These are phyloP conservation scores for Metopia argyrocephala DNA, from an alignment of 2,888 invertebrate genomes.

Conservation along the genomic window DNA sequence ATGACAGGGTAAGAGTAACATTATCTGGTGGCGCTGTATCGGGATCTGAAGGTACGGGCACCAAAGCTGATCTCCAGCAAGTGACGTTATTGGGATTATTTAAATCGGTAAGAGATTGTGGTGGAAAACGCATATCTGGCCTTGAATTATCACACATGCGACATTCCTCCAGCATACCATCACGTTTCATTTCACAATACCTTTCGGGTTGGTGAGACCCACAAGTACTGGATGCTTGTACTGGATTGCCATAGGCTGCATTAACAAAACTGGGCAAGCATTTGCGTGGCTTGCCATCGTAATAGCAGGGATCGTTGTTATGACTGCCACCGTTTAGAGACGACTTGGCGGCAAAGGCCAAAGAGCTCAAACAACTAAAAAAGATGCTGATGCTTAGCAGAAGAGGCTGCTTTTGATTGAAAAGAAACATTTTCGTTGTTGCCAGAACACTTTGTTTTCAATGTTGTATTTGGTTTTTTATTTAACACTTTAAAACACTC, in stretches of 20 bases:
- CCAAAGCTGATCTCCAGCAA: conserved; percentile 96
- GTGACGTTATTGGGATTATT: conserved; percentile 98
- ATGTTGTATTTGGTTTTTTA: not conserved
- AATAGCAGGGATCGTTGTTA: conserved; percentile 78
- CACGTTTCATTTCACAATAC: conserved; percentile 84
- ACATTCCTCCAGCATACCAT: conserved; percentile 79
- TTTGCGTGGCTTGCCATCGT: conserved; percentile 90
- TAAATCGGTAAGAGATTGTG: conserved; percentile 93
- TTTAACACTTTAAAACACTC: conserved; percentile 13
- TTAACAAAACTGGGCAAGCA: conserved; percentile 99
- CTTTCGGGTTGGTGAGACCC: conserved; percentile 88
- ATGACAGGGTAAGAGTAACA: conserved; percentile 93
- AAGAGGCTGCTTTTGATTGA: not conserved
- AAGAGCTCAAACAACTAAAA: not conserved
- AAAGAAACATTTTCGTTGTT: conserved; percentile 4
- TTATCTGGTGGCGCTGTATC: conserved; percentile 92
- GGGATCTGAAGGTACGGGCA: conserved; percentile 83
- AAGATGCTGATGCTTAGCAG: not conserved
- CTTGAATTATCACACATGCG: conserved; percentile 92
- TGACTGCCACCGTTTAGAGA: conserved; percentile 12
- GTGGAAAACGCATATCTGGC: conserved; percentile 86
- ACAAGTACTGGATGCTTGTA: conserved; percentile 93
- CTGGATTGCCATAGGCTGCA: conserved; percentile 95
- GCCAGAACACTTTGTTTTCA: not conserved
- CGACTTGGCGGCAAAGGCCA: conserved; percentile 16